Evolutionary conservation across 53 echinoderm and acorn worm species (phyloP).

Genomic region (Zoroaster sp.): DNA sequence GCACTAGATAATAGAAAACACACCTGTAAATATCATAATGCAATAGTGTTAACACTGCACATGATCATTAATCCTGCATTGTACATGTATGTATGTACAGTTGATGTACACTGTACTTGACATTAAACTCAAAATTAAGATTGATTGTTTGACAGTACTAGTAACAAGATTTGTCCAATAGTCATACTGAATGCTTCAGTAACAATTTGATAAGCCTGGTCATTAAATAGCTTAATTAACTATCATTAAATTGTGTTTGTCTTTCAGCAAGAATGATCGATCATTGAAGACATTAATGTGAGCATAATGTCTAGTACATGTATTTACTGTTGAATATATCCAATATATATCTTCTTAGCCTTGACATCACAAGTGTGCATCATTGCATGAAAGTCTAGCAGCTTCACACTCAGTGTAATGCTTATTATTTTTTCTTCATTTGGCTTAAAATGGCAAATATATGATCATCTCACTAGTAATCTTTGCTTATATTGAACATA

Average conservation of each 20-base stretch:
- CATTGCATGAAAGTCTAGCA: slow-evolving; percentile 26
- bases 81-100: no score
- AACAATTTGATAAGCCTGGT: neutral
- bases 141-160: no score
- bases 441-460: neutral
- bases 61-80: no score
- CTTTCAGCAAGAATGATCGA: slow-evolving; percentile 52
- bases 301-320: no score
- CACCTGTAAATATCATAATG: no score
- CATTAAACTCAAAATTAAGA: no score
- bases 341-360: slow-evolving; percentile 13
- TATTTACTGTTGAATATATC: neutral
- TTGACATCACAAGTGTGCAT: neutral
- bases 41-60: no score
- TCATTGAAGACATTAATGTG: slow-evolving; percentile 54
- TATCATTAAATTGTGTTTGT: neutral
- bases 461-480: neutral
- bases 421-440: neutral
- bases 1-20: no score
- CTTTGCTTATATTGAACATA: neutral
- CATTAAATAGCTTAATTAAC: neutral
- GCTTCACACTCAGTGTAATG: neutral
- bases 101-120: no score
- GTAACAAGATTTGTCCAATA: no score
- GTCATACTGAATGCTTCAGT: no score